Conservation (phyloP, 92 coral and sea anemone genomes). For the Palythoa grandis region DNA sequence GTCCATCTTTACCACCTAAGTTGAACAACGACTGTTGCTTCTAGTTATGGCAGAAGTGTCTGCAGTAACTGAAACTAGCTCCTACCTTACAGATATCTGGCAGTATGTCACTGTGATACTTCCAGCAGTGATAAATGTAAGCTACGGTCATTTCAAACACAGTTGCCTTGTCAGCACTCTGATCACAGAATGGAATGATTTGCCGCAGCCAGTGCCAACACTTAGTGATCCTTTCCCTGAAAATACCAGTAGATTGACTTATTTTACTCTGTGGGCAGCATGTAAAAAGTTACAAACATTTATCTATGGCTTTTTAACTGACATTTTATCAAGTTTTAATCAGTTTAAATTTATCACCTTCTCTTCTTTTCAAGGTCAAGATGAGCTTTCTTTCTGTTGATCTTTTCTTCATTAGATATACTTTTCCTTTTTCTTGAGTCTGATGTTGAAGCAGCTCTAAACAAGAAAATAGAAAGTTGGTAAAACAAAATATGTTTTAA, state of each 20-base stretch:
- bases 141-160: conserved; percentile 93
- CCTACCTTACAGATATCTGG: conserved; percentile 72
- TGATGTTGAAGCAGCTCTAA: conserved; percentile 13
- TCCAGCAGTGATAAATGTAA: conserved; percentile 88
- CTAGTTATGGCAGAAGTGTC: no score
- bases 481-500: neutral
- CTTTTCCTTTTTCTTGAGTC: conserved; percentile 17
- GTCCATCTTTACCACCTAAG: no score
- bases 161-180: conserved; percentile 85
- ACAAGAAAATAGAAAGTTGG: neutral
- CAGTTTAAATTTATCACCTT: neutral
- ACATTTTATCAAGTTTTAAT: no score
- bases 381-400: conserved; percentile 41
- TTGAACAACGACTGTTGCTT: no score
- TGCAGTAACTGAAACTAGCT: neutral
- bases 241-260: neutral
- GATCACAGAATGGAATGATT: conserved; percentile 72
- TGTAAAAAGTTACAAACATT: no score
- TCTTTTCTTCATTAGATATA: conserved; percentile 26
- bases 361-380: conserved; percentile 38
- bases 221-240: conserved; percentile 76
- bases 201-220: conserved; percentile 78
- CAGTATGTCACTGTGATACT: conserved; percentile 63
- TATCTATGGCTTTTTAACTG: no score
- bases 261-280: no score